Conservation (phyloP, 2,888 invertebrate species). For the Aphidius colemani region DNA sequence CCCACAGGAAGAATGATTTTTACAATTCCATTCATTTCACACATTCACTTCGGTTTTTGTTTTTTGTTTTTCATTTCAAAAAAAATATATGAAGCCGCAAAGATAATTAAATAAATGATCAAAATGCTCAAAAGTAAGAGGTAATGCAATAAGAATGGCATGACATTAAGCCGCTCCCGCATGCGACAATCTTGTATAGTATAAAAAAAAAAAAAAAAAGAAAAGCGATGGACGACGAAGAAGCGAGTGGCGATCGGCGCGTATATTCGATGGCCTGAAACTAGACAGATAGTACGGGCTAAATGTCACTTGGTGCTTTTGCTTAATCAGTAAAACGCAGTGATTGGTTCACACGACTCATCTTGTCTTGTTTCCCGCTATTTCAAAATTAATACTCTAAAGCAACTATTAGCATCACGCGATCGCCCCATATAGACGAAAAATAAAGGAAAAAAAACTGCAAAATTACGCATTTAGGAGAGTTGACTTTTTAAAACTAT, state of each 20-base stretch:
- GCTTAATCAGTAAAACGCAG: constrained; percentile 43
- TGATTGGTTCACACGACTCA: constrained; percentile 52
- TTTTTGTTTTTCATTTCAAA: not conserved
- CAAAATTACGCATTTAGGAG: constrained; percentile 5
- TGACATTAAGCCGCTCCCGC: constrained; percentile 39
- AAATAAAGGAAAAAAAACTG: constrained; percentile 10
- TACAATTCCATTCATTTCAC: not conserved
- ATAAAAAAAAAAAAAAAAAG: constrained; percentile 26
- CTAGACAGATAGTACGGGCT: constrained; percentile 44
- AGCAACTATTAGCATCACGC: constrained; percentile 53
- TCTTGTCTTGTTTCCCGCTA: constrained; percentile 45
- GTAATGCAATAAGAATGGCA: constrained; percentile 32
- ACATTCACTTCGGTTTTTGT: not conserved
- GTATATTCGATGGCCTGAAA: constrained; percentile 39
- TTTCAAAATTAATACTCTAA: constrained; percentile 7
- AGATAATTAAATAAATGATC: not conserved
- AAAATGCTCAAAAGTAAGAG: constrained; percentile 9
- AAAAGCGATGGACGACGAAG: constrained; percentile 14
- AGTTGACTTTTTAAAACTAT: too few relatives aligned
- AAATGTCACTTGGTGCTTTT: constrained; percentile 51
- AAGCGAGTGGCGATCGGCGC: constrained; percentile 22
- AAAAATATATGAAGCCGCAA: not conserved
- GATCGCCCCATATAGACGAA: constrained; percentile 32
- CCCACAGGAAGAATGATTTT: constrained; percentile 5
- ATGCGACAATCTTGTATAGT: constrained; percentile 18